Conservation (phyloP, 2,797 vertebrate species). For the Chaunax sp. region DNA sequence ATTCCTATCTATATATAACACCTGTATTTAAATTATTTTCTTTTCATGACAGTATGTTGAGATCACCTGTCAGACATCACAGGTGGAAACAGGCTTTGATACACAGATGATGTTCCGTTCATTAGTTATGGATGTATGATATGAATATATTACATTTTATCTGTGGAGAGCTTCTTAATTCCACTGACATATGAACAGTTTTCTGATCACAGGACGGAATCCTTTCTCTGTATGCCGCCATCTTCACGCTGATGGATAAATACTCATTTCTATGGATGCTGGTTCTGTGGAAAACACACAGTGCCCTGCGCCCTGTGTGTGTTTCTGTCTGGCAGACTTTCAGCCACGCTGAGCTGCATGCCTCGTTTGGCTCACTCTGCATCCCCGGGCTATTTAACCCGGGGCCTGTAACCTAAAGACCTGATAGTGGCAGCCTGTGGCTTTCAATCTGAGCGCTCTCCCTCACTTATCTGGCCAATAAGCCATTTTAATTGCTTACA, state of each 20-base stretch:
- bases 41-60: neutral
- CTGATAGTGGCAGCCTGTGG: constrained; percentile 74
- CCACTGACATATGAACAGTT: neutral
- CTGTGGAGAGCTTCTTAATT: neutral
- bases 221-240: neutral
- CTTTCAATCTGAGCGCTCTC: constrained; percentile 72
- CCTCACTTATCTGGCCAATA: constrained; percentile 80
- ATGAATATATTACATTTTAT: constrained; percentile 11
- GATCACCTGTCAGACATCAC: constrained; percentile 16
- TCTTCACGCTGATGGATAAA: constrained; percentile 24
- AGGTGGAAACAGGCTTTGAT: constrained; percentile 39
- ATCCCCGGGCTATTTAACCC: constrained; percentile 66
- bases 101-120: constrained; percentile 18
- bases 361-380: constrained; percentile 42
- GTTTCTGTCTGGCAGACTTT: constrained; percentile 31
- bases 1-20: too few species aligned
- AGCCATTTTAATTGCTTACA: constrained; percentile 82
- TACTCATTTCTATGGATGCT: constrained; percentile 16
- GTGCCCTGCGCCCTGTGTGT: constrained; percentile 7
- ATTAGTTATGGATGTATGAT: constrained; percentile 12
- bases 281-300: constrained; percentile 28
- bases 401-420: constrained; percentile 75
- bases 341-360: constrained; percentile 17
- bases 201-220: neutral
- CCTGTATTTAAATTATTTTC: too few species aligned